phyloP scores from a whole-genome alignment of 2,797 vertebrate species.

The Sebastes hopkinsi region DNA sequence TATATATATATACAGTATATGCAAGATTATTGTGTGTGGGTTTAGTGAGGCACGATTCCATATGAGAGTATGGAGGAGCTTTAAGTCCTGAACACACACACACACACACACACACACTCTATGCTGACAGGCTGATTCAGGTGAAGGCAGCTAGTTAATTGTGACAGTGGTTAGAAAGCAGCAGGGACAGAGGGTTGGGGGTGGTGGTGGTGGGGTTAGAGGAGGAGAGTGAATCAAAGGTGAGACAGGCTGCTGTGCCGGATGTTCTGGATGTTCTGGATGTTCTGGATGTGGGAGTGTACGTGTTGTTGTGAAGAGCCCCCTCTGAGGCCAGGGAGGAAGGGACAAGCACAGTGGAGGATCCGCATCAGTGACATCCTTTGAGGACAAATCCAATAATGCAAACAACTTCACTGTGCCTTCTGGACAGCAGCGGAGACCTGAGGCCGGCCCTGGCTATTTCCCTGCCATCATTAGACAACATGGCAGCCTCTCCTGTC shows the following conservation, averaged over 20 bases:
- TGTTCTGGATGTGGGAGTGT: background rate
- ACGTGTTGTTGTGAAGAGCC: background rate
- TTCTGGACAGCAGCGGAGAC: background rate
- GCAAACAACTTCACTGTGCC: background rate
- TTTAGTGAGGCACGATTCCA: background rate
- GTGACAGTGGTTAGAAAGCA: background rate
- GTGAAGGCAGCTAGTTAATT: background rate
- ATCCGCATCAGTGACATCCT: background rate
- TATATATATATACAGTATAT: no score
- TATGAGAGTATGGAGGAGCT: background rate
- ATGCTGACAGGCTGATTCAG: background rate
- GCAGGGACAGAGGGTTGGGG: background rate
- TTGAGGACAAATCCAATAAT: constrained; percentile 15
- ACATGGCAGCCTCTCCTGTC: background rate
- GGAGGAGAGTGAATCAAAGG: background rate
- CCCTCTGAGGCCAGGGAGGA: background rate
- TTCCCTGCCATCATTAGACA: background rate
- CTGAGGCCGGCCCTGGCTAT: background rate
- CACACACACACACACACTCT: background rate
- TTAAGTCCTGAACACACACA: background rate
- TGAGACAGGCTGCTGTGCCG: background rate
- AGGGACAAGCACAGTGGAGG: background rate
- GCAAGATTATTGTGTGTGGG: background rate
- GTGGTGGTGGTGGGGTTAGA: background rate
- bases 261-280: background rate